These are phyloP conservation scores for human DNA, from an alignment of 2,113 vertebrate species.

Conservation along the genomic window GRCh38 chr3:50379501-50380000, in stretches of 20 bases:
- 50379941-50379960: not conserved
- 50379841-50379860: fast-evolving
- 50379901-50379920: not conserved
- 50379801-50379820: slow-evolving; percentile 98
- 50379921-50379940: not conserved
- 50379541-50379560: slow-evolving; percentile 98
- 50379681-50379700: too few relatives aligned
- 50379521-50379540: slow-evolving; percentile 98
- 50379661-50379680: not conserved
- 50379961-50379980: slow-evolving; percentile 99
- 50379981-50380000: slow-evolving; percentile 99
- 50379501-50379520: slow-evolving; percentile 96
- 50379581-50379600: slow-evolving; percentile 94
- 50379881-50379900: not conserved
- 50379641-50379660: not conserved
- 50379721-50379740: slow-evolving; percentile 92
- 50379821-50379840: slow-evolving; percentile 86
- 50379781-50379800: slow-evolving; percentile 97
- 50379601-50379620: not conserved
- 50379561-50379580: slow-evolving; percentile 94
- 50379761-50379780: slow-evolving; percentile 94
- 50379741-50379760: slow-evolving; percentile 97
- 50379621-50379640: not conserved
- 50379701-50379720: not conserved
- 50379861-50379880: not conserved